phyloP scores from a whole-genome alignment of 2,113 vertebrate genomes.

The Spermophilus dauricus region DNA sequence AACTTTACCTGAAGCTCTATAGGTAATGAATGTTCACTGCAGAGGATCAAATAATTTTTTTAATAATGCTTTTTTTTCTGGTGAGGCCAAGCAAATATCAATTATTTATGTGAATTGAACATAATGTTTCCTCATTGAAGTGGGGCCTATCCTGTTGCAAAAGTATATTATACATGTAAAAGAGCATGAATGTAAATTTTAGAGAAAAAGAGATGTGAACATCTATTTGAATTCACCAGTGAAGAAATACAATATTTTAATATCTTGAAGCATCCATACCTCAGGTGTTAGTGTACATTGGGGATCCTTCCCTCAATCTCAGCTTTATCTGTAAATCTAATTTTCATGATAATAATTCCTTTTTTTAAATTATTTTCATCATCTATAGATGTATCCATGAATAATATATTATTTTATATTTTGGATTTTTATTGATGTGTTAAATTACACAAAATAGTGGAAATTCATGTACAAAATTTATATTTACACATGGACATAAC shows the following conservation, averaged over 20 bases:
- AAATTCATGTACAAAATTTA: too few relatives aligned
- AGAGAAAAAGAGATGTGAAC: not conserved
- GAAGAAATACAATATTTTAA: not conserved
- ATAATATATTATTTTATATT: not conserved
- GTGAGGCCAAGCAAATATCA: not conserved
- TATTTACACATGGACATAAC: too few relatives aligned
- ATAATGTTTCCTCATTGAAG: not conserved
- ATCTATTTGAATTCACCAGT: not conserved
- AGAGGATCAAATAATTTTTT: constrained; percentile 44
- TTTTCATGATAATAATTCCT: not conserved
- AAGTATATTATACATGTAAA: not conserved
- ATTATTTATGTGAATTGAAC: constrained; percentile 11
- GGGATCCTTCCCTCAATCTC: not conserved
- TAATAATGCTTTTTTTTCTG: not conserved
- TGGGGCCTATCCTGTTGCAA: not conserved
- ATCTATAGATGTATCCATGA: not conserved
- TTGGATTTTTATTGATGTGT: too few relatives aligned
- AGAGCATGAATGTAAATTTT: not conserved
- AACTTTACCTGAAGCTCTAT: not conserved
- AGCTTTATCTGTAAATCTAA: not conserved
- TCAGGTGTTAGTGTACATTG: not conserved
- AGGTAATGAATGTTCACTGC: not conserved
- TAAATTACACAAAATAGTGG: too few relatives aligned
- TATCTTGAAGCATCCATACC: not conserved
- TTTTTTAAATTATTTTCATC: not conserved